Conservation (phyloP, 1,140 invertebrate species). For the Parasteatoda tepidariorum region DNA sequence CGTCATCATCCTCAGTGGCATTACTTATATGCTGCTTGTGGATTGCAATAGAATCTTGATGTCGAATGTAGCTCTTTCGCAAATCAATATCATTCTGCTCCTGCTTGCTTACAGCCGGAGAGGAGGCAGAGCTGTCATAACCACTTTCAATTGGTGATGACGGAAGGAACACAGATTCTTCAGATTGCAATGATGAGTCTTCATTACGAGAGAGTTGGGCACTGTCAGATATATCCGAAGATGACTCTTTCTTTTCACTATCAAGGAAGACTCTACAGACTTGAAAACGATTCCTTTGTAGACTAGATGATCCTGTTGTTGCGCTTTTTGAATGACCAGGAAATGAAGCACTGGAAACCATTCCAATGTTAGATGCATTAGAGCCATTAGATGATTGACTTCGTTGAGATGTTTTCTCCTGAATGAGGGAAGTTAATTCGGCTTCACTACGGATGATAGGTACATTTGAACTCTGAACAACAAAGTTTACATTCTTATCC, state of each 20-base stretch:
- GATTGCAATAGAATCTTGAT: conserved; percentile 40
- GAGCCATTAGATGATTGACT: not conserved
- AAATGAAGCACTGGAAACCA: conserved; percentile 27
- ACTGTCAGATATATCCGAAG: not conserved
- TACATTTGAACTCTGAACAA: conserved; percentile 34
- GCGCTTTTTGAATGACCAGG: conserved; percentile 2
- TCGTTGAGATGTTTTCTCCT: conserved; percentile 15
- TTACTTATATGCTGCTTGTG: conserved; percentile 29
- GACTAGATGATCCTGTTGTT: not conserved
- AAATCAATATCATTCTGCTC: not conserved
- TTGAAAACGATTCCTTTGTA: conserved; percentile 34
- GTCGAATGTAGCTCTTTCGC: conserved; percentile 22
- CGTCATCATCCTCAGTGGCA: not conserved
- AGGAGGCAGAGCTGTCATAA: conserved; percentile 8
- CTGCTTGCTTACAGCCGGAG: not conserved
- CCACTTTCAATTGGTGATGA: conserved; percentile 37
- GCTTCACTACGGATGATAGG: conserved; percentile 35
- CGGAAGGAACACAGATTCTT: conserved; percentile 39
- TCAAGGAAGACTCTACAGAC: conserved; percentile 43
- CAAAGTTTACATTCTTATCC: conserved; percentile 46
- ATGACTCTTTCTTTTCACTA: not conserved
- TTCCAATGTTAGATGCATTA: not conserved
- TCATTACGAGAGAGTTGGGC: not conserved
- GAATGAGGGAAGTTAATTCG: conserved; percentile 36
- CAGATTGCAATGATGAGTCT: not conserved